Evolutionary conservation across 2,888 invertebrate species (phyloP), one percentile per base, ranked within the genome.

Genomic region (Bugulina stolonifera): DNA sequence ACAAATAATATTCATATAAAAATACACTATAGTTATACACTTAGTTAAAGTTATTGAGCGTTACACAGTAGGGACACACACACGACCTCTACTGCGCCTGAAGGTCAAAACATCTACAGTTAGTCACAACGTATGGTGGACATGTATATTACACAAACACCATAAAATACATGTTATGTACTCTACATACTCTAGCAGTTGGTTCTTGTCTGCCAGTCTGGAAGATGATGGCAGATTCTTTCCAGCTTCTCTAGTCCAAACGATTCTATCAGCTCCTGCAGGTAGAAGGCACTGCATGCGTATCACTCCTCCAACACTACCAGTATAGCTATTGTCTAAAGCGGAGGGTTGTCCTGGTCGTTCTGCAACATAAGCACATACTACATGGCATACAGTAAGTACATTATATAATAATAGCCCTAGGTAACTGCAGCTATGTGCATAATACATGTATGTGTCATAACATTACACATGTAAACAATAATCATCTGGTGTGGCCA

Each of bases 111-210:
- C n/a, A n/a, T n/a, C n/a, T n/a, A n/a, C n/a, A n/a, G n/a, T n/a
- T n/a, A n/a, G n/a, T n/a, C n/a, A n/a, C n/a, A n/a, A n/a, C n/a
- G n/a, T n/a, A n/a, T n/a, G n/a, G n/a, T n/a, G n/a, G n/a, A n/a
- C n/a, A n/a, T n/a, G n/a, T n/a, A n/a, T n/a, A n/a, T n/a, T n/a
- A n/a, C n/a, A n/a, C n/a, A n/a, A n/a, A n/a, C n/a, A n/a, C n/a
- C n/a, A n/a, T n/a, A n/a, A n/a, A n/a, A n/a, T n/a, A n/a, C n/a
- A n/a, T n/a, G n/a, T n/a, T n/a, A n/a, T n/a, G n/a, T n/a, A n/a
- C n/a, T n/a, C n/a, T n/a, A n/a, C n/a, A n/a, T 69, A 69, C 69
- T 69, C 69, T n/a, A 69, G 69, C 18, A 69, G 14, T 69, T 69
- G 69, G 35, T 43, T 43, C 5, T 25, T 14, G 22, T 29, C 27